Evolutionary conservation across 2,113 vertebrate genomes (phyloP), one percentile per base, ranked within the genome.

Genomic region (Capra hircus): DNA sequence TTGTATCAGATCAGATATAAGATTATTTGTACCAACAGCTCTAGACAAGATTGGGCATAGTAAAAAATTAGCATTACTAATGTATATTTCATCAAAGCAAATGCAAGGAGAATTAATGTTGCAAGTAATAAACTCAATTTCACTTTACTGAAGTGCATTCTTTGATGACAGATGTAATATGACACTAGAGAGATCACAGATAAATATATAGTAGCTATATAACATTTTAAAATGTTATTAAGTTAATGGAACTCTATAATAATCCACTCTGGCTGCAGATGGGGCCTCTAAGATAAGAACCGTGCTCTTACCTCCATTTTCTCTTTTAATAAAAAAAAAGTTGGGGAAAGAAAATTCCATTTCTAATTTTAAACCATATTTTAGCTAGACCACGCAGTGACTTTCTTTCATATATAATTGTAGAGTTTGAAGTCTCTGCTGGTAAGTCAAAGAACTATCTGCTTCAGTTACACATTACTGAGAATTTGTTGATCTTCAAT

Each of bases 351-450:
- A 28, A 94, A 95, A 89, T 59, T 84, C 45, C 30, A 92, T 36
- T 71, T 60, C 12, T 28, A 93, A 40, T 64, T 59, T 96, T 93
- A 93, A 80, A 43, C 7, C 45, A 97, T 91, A 85, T 96, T 90
- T 93, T 88, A 88, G 16, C 74, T 85, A 86, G 45, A 88, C 10
- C 74, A 82, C 36, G 45, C 25, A 88, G 25, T 53, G 59, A 67
- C 5, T 97, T 85, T 60, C 25, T 15, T 88, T 88, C 30, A 55
- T 48, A 50, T 33, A 57, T 87, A 95, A 90, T 36, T 80, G 5
- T 33, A 50, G 28, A 91, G 25, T 78, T 77, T n/a, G 23, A 88
- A 55, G 10, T 81, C 15, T 90, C 36, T 92, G 10, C 9, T 82
- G 17, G 28, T 1, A 86, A 85, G 25, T 30, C 7, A 16, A 52